A percentile compares a stretch with the other conserved stretches of the same genome.
Conservation (phyloP, 2,113 vertebrate species). For the Mixornis gularis region DNA sequence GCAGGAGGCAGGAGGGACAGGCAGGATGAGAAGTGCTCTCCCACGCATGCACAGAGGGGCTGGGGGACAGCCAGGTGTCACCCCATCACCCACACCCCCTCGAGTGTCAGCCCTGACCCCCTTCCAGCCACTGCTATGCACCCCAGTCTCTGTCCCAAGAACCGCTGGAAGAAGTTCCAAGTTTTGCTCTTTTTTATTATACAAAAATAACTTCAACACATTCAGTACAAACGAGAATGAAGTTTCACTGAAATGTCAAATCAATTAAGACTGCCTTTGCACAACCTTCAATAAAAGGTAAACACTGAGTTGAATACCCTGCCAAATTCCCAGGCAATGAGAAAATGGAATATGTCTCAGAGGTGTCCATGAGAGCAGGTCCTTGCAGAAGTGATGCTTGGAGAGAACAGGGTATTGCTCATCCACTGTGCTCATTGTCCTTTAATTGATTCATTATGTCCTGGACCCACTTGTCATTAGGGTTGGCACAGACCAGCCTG, state of each 20-base stretch:
- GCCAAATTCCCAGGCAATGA: background rate
- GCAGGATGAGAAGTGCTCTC: background rate
- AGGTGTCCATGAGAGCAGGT: background rate
- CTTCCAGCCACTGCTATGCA: background rate
- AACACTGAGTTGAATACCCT: background rate
- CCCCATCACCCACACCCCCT: background rate
- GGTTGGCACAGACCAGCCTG: background rate
- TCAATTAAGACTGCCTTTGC: background rate
- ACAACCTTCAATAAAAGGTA: background rate
- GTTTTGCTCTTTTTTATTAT: background rate
- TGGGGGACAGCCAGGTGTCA: background rate
- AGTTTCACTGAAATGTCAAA: background rate
- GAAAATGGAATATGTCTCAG: accelerated
- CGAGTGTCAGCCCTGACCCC: background rate
- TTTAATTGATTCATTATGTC: background rate
- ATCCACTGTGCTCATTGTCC: background rate
- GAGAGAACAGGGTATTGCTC: background rate
- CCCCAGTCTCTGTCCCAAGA: background rate
- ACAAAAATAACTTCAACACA: background rate
- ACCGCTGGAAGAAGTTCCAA: background rate
- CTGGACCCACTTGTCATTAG: slow-evolving; percentile 30
- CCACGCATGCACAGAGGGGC: background rate
- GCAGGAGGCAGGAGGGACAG: background rate
- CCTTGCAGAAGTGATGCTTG: background rate
- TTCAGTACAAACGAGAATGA: background rate